Percentiles rank a stretch among this genome's conserved stretches.
Evolutionary conservation across 2,888 invertebrate species (phyloP).

Genomic region (Heliothis peltigera): DNA sequence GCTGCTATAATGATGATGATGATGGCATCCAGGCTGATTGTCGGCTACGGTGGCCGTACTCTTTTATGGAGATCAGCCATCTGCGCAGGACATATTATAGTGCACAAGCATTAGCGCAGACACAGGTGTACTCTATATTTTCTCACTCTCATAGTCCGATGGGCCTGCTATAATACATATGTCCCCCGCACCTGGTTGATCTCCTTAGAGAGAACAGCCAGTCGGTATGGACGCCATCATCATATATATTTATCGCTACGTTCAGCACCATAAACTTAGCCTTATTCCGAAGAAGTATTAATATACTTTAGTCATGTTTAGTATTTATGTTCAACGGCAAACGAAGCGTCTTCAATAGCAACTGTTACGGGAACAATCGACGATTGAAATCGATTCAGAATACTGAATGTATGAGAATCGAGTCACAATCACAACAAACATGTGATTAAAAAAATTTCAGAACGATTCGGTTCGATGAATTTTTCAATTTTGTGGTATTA

Average conservation of each 20-base stretch:
- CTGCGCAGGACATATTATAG: too few species aligned
- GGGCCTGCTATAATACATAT: too few species aligned
- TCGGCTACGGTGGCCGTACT: too few species aligned
- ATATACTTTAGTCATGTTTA: conserved; percentile 26
- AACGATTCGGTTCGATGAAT: not conserved
- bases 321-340: conserved; percentile 38
- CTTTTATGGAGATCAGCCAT: too few species aligned
- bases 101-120: too few species aligned
- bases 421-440: conserved; percentile 6
- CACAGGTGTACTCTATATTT: too few species aligned
- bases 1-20: too few species aligned
- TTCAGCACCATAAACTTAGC: not conserved
- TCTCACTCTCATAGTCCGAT: too few species aligned
- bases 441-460: conserved; percentile 6
- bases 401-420: conserved; percentile 31
- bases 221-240: too few species aligned
- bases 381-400: conserved; percentile 40
- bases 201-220: too few species aligned
- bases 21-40: too few species aligned
- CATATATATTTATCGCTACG: not conserved
- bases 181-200: too few species aligned
- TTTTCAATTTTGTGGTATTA: not conserved
- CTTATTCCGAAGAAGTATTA: not conserved
- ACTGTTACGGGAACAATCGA: conserved; percentile 35
- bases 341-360: conserved; percentile 28